These are phyloP conservation scores for Gorsachius magnificus DNA, from an alignment of 2,797 vertebrate genomes.

Conservation along the genomic window DNA sequence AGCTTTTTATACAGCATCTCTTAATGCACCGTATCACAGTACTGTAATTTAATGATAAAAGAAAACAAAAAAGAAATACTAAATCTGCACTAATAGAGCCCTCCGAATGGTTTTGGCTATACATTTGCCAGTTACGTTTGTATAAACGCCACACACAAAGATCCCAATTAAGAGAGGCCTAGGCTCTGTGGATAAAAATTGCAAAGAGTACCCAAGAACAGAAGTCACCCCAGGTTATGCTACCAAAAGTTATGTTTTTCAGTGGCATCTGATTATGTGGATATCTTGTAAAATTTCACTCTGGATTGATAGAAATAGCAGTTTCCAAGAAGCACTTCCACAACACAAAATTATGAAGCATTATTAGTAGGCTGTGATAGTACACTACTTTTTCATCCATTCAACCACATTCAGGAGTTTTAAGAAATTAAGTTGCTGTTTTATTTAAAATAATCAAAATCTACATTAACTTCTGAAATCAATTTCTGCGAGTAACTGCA, in stretches of 20 bases:
- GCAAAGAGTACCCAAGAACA: not conserved
- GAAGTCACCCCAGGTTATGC: not conserved
- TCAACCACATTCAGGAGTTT: not conserved
- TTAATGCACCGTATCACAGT: not conserved
- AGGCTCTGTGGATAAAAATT: not conserved
- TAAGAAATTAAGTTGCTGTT: not conserved
- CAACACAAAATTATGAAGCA: not conserved
- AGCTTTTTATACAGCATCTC: not conserved
- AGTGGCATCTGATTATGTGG: not conserved
- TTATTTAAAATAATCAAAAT: not conserved
- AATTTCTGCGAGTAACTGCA: not conserved
- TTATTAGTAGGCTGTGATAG: not conserved
- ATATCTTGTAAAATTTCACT: not conserved
- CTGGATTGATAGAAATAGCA: not conserved
- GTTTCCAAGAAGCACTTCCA: not conserved
- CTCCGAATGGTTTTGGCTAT: not conserved
- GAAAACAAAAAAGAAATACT: not conserved
- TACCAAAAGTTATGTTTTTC: not conserved
- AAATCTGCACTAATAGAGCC: not conserved
- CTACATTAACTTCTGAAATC: not conserved
- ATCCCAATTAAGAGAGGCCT: not conserved
- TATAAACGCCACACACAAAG: not conserved
- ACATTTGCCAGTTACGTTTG: not conserved
- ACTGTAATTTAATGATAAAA: not conserved
- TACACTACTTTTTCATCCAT: not conserved